These are phyloP conservation scores for Anolis sagrei DNA, from an alignment of 2,113 vertebrate genomes.

Conservation along the genomic window DNA sequence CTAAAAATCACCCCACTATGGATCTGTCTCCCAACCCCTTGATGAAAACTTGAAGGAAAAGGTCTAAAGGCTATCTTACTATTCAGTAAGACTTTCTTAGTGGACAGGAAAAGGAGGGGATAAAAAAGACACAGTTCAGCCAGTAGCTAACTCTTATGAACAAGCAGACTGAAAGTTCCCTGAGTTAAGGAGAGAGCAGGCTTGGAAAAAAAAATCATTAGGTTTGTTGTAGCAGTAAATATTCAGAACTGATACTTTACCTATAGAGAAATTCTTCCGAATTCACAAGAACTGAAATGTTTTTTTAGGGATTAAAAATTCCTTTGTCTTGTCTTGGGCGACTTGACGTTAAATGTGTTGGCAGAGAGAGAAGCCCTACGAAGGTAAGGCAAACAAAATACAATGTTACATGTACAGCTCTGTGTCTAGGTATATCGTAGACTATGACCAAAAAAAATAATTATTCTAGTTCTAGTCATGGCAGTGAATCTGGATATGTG, in stretches of 20 bases:
- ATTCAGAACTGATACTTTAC: background rate
- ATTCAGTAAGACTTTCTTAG: conserved; percentile 78
- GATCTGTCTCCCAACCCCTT: background rate
- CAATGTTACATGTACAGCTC: conserved; percentile 71
- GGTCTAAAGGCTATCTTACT: conserved; percentile 64
- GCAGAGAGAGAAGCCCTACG: background rate
- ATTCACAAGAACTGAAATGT: conserved; percentile 26
- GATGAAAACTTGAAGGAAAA: background rate
- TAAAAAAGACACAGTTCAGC: conserved; percentile 78
- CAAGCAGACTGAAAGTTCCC: conserved; percentile 18
- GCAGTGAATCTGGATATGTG: conserved; percentile 50
- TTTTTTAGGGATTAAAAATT: conserved; percentile 35
- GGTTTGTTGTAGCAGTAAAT: conserved; percentile 1
- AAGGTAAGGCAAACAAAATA: conserved; percentile 6
- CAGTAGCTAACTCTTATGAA: conserved; percentile 52
- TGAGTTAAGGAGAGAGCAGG: conserved; percentile 1
- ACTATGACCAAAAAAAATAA: conserved; percentile 84
- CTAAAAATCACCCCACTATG: background rate
- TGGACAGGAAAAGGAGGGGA: conserved; percentile 63
- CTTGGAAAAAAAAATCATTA: background rate
- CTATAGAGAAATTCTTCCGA: conserved; percentile 27
- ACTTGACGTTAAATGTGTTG: conserved; percentile 11
- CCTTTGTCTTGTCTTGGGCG: conserved; percentile 28
- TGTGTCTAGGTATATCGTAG: conserved; percentile 89
- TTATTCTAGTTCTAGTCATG: conserved; percentile 77